phyloP scores from a whole-genome alignment of 2,113 vertebrate genomes.

The Psilopsiagon aurifrons region DNA sequence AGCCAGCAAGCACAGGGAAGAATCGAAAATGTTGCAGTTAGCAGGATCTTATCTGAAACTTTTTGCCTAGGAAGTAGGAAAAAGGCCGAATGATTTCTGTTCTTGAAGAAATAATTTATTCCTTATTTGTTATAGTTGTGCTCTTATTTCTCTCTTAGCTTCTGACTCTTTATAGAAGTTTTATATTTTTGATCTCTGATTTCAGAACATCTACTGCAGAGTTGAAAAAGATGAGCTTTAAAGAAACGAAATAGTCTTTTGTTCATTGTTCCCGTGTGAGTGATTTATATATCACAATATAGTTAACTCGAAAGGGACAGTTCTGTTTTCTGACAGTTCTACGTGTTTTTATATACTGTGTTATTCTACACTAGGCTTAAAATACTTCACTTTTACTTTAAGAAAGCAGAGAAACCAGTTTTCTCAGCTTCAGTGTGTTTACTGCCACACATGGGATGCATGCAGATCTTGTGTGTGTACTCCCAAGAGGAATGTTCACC shows the following conservation, averaged over 20 bases:
- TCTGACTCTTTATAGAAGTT: neutral
- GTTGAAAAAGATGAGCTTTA: neutral
- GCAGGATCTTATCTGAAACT: slow-evolving; percentile 6
- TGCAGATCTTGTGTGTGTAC: neutral
- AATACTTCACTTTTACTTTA: neutral
- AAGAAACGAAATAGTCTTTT: neutral
- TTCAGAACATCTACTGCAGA: neutral
- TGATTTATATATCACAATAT: slow-evolving; percentile 15
- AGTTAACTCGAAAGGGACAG: neutral
- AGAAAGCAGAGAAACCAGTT: neutral
- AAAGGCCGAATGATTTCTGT: neutral
- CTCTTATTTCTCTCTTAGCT: neutral
- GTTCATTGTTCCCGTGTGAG: neutral
- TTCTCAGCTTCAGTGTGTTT: neutral
- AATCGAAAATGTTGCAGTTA: neutral
- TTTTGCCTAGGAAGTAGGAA: neutral
- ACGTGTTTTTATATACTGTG: neutral
- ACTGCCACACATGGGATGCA: neutral
- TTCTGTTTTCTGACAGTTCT: slow-evolving; percentile 11
- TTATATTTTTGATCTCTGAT: neutral
- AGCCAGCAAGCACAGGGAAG: neutral
- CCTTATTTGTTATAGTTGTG: neutral
- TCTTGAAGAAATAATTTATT: neutral
- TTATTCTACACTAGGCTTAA: neutral
- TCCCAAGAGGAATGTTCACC: neutral